Evolutionary conservation across 2,113 vertebrate species (phyloP).

Genomic region (Takifugu flavidus): DNA sequence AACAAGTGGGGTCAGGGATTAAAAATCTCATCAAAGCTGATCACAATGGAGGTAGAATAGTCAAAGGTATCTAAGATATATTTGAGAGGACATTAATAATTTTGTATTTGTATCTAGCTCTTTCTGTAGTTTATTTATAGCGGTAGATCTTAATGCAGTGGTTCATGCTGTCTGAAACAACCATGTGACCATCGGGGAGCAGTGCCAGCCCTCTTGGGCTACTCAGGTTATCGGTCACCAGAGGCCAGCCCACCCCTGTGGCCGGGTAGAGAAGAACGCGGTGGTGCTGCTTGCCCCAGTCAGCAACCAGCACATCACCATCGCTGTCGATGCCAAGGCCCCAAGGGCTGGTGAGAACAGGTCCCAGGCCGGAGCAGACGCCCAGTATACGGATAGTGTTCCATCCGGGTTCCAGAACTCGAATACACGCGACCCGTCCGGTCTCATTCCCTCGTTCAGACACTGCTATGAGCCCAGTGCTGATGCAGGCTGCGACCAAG

Average conservation of each 20-base stretch:
- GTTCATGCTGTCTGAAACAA: slow-evolving; percentile 81
- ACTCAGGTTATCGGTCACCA: slow-evolving; percentile 69
- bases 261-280: slow-evolving; percentile 71
- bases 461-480: slow-evolving; percentile 72
- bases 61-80: slow-evolving; percentile 11
- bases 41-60: slow-evolving; percentile 15
- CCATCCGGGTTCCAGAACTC: slow-evolving; percentile 77
- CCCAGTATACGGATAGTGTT: slow-evolving; percentile 75
- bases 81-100: background rate
- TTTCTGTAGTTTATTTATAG: slow-evolving; percentile 65
- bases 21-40: slow-evolving; percentile 1
- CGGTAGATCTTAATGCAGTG: slow-evolving; percentile 80
- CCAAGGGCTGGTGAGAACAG: slow-evolving; percentile 77
- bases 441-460: slow-evolving; percentile 76
- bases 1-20: background rate
- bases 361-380: slow-evolving; percentile 70
- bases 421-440: slow-evolving; percentile 77
- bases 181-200: slow-evolving; percentile 70
- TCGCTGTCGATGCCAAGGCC: slow-evolving; percentile 77
- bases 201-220: slow-evolving; percentile 77
- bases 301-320: slow-evolving; percentile 77
- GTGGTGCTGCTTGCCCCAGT: slow-evolving; percentile 75
- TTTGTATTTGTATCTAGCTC: background rate
- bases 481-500: slow-evolving; percentile 72
- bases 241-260: slow-evolving; percentile 62